Base-by-base conservation (phyloP, 2,888 invertebrate species). In the Cinara cedri region DNA sequence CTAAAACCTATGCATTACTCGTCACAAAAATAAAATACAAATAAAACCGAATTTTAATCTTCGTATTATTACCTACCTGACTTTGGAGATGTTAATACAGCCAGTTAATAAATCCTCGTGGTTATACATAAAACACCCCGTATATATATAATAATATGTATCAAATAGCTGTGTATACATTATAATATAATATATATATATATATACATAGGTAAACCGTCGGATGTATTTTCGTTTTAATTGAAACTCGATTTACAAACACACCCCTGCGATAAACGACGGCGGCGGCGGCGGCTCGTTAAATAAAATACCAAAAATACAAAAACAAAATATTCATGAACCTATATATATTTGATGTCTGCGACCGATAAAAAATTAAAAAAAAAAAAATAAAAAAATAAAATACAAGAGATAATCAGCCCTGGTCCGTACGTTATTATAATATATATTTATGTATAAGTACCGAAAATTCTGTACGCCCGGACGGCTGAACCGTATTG, bases 321-420 rank as follows among this genome's bases (percentile, higher is more conserved):
- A 6, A 60, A 62, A 62, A 62, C 46, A 21, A 24, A 55, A 72
- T 46, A 44, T 71, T 57, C 44, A 44, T 21, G 71, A 19, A 14
- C 63, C 63, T 19, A 34, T 26, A 26, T 24, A 21, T 16, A 42
- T 62, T 44, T 14, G 74, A 75, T 75, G 74, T 75, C 74, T 75
- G 54, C n/a, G 24, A 24, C 74, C 42, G 74, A 75, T 75, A 75
- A 75, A 16, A 62, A n/a, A n/a, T n/a, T n/a, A n/a, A n/a, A n/a
- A n/a, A n/a, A n/a, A n/a, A n/a, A n/a, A n/a, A n/a, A n/a, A n/a
- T n/a, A n/a, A 44, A 14, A 55, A 19, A 65, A 65, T 19, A 62
- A 26, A n/a, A 72, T 14, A 49, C 19, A 26, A 26, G 44, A 72
- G 72, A 34, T 72, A 34, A 19, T 49, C 49, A 16, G 21, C 46